These are phyloP conservation scores for Labia minor DNA, from an alignment of 2,888 invertebrate genomes.

Conservation along the genomic window DNA sequence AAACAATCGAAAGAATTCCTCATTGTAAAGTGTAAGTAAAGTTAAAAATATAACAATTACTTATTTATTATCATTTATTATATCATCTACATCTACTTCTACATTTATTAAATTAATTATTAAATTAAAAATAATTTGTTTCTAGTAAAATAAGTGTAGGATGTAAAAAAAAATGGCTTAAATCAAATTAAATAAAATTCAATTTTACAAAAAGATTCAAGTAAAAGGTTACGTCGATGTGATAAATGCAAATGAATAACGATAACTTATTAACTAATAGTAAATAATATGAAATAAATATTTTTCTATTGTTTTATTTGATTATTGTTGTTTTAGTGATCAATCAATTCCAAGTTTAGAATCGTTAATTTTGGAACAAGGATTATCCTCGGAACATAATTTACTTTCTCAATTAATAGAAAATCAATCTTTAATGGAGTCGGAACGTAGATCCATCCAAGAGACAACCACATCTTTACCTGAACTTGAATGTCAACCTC, in stretches of 20 bases:
- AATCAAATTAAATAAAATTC: too few species aligned
- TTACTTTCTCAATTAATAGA: slow-evolving; percentile 62
- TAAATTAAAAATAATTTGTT: too few species aligned
- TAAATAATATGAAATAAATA: neutral
- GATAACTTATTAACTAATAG: too few species aligned
- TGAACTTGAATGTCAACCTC: slow-evolving; percentile 58
- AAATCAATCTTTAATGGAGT: slow-evolving; percentile 49
- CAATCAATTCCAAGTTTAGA: slow-evolving; percentile 83
- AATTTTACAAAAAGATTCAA: too few species aligned
- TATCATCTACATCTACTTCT: slow-evolving; percentile 15
- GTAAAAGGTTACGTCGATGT: too few species aligned
- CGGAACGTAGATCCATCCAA: slow-evolving; percentile 26
- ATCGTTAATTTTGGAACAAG: slow-evolving; percentile 52
- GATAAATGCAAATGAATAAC: too few species aligned
- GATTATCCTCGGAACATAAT: slow-evolving; percentile 46
- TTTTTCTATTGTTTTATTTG: too few species aligned
- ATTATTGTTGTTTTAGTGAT: slow-evolving; percentile 48
- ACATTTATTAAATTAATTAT: too few species aligned
- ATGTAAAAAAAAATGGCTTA: too few species aligned
- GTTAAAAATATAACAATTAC: too few species aligned
- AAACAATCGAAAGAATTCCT: slow-evolving; percentile 64
- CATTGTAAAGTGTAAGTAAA: slow-evolving; percentile 65
- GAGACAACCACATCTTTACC: slow-evolving; percentile 33
- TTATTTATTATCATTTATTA: slow-evolving; percentile 15
- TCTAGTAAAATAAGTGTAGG: too few species aligned